Percentiles rank a stretch among this genome's conserved stretches.
Evolutionary conservation across 2,888 invertebrate genomes (phyloP).

Genomic region (Drosophila birchii): DNA sequence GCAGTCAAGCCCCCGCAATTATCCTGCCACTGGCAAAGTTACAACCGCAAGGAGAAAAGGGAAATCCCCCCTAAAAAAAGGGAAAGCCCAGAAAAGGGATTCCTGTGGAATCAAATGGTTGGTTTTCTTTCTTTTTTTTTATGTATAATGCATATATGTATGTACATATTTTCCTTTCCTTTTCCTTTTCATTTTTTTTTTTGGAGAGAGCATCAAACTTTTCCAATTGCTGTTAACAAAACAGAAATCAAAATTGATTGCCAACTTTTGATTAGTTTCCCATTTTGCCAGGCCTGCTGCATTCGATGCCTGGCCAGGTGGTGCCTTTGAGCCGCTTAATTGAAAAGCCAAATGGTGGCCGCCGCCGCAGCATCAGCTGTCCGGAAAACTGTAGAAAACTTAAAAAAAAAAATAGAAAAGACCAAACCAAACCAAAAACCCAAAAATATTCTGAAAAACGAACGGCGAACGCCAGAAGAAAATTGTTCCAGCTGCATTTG

Average conservation of each 20-base stretch:
- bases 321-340: constrained; percentile 32
- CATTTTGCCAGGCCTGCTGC: constrained; percentile 38
- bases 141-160: background rate
- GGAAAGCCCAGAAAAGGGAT: constrained; percentile 25
- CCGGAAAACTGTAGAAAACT: constrained; percentile 17
- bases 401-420: background rate
- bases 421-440: background rate
- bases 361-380: constrained; percentile 19
- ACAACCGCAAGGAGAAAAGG: constrained; percentile 10
- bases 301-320: constrained; percentile 34
- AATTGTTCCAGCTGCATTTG: constrained; percentile 48
- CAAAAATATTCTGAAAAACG: constrained; percentile 33
- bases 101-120: background rate
- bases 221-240: constrained; percentile 52
- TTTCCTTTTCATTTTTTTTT: background rate
- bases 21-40: constrained; percentile 24
- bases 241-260: constrained; percentile 52
- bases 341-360: constrained; percentile 43
- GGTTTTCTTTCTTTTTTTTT: background rate
- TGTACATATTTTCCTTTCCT: background rate
- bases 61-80: constrained; percentile 8
- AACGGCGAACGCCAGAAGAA: constrained; percentile 10
- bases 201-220: constrained; percentile 17
- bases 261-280: constrained; percentile 53
- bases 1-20: constrained; percentile 24